Evolutionary conservation across 2,113 vertebrate genomes (phyloP).

Genomic region (Rattus rattus): DNA sequence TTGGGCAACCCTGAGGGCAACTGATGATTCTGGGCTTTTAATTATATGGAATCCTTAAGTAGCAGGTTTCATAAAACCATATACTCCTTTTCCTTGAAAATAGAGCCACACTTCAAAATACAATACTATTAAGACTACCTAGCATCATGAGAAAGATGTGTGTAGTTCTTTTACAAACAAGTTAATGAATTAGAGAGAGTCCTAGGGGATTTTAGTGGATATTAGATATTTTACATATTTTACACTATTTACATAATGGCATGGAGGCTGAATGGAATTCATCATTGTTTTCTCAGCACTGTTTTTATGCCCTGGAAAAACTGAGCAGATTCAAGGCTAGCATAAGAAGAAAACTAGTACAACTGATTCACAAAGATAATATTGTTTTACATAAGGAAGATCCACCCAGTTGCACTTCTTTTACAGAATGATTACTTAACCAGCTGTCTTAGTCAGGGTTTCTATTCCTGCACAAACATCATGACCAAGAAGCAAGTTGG

Average conservation of each 20-base stretch:
- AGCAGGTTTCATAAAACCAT: constrained; percentile 44
- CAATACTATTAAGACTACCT: constrained; percentile 49
- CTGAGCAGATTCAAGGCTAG: constrained; percentile 39
- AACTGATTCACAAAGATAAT: constrained; percentile 32
- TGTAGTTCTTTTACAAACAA: constrained; percentile 46
- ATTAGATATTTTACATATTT: not conserved
- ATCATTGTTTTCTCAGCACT: constrained; percentile 65
- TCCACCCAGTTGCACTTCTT: constrained; percentile 21
- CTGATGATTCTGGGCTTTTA: constrained; percentile 66
- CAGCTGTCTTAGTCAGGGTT: not conserved
- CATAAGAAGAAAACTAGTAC: constrained; percentile 33
- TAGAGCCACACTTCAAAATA: constrained; percentile 51
- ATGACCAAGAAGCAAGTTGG: no score
- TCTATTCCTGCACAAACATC: no score
- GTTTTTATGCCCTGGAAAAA: constrained; percentile 52
- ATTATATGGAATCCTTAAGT: constrained; percentile 62
- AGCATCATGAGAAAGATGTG: constrained; percentile 44
- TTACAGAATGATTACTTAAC: not conserved
- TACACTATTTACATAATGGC: constrained; percentile 73
- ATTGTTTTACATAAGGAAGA: constrained; percentile 8
- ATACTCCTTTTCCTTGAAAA: constrained; percentile 40
- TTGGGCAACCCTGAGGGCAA: constrained; percentile 15
- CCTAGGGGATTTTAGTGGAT: constrained; percentile 45
- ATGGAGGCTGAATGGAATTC: constrained; percentile 63
- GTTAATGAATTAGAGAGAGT: constrained; percentile 78